A percentile compares a stretch with the other conserved stretches of the same genome.
Evolutionary conservation across 1,140 invertebrate species (phyloP).

Genomic region (Drosophila sp.): DNA sequence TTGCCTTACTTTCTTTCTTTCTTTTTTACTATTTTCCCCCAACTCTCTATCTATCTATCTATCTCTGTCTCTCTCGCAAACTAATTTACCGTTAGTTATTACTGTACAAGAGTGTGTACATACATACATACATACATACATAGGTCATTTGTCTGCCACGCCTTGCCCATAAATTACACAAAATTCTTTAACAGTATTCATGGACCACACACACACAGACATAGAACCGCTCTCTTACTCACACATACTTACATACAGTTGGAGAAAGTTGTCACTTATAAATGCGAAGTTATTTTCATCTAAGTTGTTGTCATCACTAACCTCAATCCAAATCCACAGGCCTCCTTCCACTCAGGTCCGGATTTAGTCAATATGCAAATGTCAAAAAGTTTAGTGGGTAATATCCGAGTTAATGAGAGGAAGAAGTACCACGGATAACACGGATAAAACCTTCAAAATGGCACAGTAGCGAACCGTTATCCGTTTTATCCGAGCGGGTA

Average conservation of each 20-base stretch:
- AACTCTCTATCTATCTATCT: conserved; percentile 33
- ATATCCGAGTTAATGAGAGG: no score
- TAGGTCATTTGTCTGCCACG: conserved; percentile 78
- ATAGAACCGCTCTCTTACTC: conserved; percentile 11
- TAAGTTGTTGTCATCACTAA: conserved; percentile 81
- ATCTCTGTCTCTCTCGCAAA: conserved; percentile 62
- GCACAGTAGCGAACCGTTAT: no score
- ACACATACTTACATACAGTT: conserved; percentile 21
- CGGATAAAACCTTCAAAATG: no score
- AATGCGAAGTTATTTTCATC: conserved; percentile 79
- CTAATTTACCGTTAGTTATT: conserved; percentile 80
- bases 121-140: conserved; percentile 63
- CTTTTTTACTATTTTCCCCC: conserved; percentile 32
- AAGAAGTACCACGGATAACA: no score
- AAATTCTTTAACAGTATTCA: conserved; percentile 50
- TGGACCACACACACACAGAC: conserved; percentile 23
- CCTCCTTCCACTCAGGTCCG: conserved; percentile 44
- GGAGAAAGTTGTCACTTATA: conserved; percentile 75
- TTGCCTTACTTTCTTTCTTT: conserved; percentile 40
- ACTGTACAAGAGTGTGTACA: conserved; percentile 40
- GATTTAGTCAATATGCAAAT: conserved; percentile 40
- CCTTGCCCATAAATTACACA: conserved; percentile 76
- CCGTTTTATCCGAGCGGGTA: no score
- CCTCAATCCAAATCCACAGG: conserved; percentile 36
- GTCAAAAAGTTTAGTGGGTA: conserved; percentile 11